These are phyloP conservation scores for Nibea albiflora DNA, from an alignment of 2,113 vertebrate species.

Conservation along the genomic window DNA sequence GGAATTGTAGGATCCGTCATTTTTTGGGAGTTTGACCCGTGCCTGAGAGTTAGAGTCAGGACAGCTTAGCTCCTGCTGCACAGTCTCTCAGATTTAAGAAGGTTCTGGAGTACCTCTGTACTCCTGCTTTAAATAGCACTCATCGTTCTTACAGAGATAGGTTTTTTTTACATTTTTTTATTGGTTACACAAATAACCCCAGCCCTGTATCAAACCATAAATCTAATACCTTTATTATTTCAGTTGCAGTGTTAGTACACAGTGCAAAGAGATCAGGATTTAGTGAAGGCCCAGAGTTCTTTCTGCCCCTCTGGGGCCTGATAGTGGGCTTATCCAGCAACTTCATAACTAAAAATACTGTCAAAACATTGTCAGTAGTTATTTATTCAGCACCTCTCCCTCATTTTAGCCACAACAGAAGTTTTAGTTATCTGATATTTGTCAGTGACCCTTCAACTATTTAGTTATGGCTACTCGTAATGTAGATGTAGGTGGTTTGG, in stretches of 20 bases:
- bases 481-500: neutral
- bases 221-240: neutral
- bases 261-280: neutral
- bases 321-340: neutral
- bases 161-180: slow-evolving; percentile 2
- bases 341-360: neutral
- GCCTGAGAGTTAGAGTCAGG: neutral
- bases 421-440: neutral
- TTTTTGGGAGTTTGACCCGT: neutral
- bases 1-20: neutral
- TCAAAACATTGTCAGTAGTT: neutral
- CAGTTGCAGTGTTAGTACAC: neutral
- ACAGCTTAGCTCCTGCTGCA: neutral
- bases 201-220: neutral
- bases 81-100: neutral
- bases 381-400: neutral
- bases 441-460: slow-evolving; percentile 4
- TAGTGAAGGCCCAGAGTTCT: neutral
- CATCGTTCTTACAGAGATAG: neutral
- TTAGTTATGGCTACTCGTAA: neutral
- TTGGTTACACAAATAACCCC: neutral
- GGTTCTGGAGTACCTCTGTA: neutral
- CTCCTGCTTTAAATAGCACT: neutral
- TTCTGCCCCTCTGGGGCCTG: neutral
- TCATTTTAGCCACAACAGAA: neutral